Evolutionary conservation across 2,113 vertebrate species (phyloP).

Genomic region (Stictonetta naevosa): DNA sequence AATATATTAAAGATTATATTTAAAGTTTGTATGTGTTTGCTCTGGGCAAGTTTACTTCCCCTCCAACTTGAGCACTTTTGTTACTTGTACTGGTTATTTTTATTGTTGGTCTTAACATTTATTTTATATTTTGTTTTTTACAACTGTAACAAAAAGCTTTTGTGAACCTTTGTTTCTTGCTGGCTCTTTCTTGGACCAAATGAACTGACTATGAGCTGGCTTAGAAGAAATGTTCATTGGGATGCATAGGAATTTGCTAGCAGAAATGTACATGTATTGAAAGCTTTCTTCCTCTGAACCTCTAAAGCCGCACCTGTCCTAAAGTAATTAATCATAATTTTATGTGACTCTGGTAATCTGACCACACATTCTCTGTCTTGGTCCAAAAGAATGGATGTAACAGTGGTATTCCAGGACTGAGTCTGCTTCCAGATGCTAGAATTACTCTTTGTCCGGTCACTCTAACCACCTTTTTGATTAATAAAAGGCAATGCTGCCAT

Average conservation of each 20-base stretch:
- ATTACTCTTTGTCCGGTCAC: not conserved
- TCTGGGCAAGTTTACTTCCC: constrained; percentile 87
- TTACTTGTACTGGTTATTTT: constrained; percentile 80
- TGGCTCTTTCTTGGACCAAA: constrained; percentile 78
- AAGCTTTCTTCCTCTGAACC: constrained; percentile 42
- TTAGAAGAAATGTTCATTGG: constrained; percentile 74
- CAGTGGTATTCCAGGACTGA: not conserved
- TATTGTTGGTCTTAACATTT: constrained; percentile 71
- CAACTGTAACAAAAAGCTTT: constrained; percentile 65
- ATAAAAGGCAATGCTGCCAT: not conserved
- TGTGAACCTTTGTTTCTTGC: constrained; percentile 62
- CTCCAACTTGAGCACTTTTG: constrained; percentile 91
- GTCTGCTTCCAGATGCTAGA: not conserved
- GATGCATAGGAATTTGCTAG: constrained; percentile 75
- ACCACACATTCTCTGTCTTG: not conserved
- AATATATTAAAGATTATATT: constrained; percentile 86
- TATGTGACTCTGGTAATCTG: constrained; percentile 5
- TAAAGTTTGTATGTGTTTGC: constrained; percentile 92
- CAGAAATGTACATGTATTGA: constrained; percentile 68
- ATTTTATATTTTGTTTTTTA: constrained; percentile 70
- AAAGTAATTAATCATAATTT: constrained; percentile 12
- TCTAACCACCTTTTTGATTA: not conserved
- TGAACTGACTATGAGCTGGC: constrained; percentile 84
- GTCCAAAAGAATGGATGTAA: constrained; percentile 6
- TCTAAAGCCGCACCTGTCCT: constrained; percentile 24